Evolutionary conservation across 2,888 invertebrate genomes (phyloP), one percentile per base, ranked within the genome.

Genomic region (Rhagophthalmus giganteus): DNA sequence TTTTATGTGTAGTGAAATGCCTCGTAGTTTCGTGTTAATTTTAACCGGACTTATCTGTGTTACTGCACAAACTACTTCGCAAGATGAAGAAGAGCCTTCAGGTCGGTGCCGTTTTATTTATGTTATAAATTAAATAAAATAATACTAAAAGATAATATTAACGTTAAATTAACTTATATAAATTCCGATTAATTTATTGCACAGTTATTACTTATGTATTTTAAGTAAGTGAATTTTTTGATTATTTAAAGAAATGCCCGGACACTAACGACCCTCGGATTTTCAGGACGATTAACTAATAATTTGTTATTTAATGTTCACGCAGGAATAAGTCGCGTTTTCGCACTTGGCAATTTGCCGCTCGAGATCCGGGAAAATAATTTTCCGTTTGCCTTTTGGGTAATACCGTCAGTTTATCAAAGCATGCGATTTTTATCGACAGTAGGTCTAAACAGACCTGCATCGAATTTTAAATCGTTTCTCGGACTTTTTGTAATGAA

Each of bases 21-120:
- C 51, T 47, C 51, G 48, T 35, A 33, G 42, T 47, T 39, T 58
- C 40, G 54, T 58, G 40, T 24, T 60, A 34, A 50, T 58, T 52
- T 39, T 57, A 49, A 57, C 55, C 33, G 48, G 49, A 49, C 49
- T 60, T 28, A 55, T 50, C 26, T 55, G 53, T 54, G 62, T 59
- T 27, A 37, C 46, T 32, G 61, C 62, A 40, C 71, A 71, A 54
- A 69, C 68, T 8, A 58, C 66, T 39, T 47, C 60, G 16, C 67
- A 67, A 32, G 67, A 66, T 37, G 69, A 68, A 35, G 72, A 70
- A 46, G 59, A 59, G 42, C 57, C 37, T 25, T 52, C 55, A 59
- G 59, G 59, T 59, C 40, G 31, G 46, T 46, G n/a, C 9, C 4
- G n/a, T 9, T 3, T 7, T 9, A 9, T 27, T 27, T 27, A 7